Evolutionary conservation across 2,888 invertebrate species (phyloP), one percentile per base, ranked within the genome.

Genomic region (Galerucella pusilla): DNA sequence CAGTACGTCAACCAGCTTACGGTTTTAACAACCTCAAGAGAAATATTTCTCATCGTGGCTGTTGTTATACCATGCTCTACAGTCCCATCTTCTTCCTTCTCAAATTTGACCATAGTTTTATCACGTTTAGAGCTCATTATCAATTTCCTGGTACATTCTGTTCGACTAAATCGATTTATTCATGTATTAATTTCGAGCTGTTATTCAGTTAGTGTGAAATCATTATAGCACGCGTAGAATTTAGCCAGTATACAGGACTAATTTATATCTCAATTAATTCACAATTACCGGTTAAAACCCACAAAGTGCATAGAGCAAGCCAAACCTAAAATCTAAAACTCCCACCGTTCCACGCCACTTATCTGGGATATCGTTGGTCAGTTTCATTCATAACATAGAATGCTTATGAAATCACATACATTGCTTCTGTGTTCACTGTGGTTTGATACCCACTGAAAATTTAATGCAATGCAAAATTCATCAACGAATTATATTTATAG

Each of bases 381-480:
- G 63, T 63, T 63, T 63, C 63, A 63, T 63, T 63, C 42, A 42
- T n/a, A 63, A 63, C 63, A 42, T 16, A 63, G 42, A 63, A 35
- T 16, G 63, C n/a, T 63, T 42, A 42, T 68, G 57, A 28, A 35
- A 57, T 68, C 54, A 25, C 60, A 69, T 59, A 69, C 59, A 14
- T 45, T 59, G 42, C 60, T 60, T 25, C 25, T 16, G 16, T 59
- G 57, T 68, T 52, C 68, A 57, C n/a, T 57, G 63, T 14, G 70
- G 63, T 63, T 28, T 52, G 35, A 70, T 69, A 20, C 16, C 52
- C 28, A 70, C 45, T 61, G 42, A 70, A 70, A 71, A 71, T 64
- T 64, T 64, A 46, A 42, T 64, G 42, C 61, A 54, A 71, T 64
- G 52, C 54, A 25, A 71, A 71, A 71, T 71, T 64, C 63, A 71